phyloP scores from a whole-genome alignment of 37 sponge, comb jelly and placozoan species.

The Bolinopsis microptera region DNA sequence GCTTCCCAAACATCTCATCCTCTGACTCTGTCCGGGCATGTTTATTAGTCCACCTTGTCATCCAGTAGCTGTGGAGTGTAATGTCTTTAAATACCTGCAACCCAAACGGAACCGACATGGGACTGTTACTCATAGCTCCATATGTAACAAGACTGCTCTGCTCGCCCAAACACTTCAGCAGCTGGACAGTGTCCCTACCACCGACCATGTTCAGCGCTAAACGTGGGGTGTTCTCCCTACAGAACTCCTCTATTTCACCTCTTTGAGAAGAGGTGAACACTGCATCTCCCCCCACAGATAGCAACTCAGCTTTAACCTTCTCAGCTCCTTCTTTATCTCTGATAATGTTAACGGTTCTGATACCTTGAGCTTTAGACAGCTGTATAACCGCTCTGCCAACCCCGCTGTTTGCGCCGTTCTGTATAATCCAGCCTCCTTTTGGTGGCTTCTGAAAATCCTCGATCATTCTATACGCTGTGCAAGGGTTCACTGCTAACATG shows the following conservation, averaged over 20 bases:
- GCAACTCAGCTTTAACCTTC: not conserved
- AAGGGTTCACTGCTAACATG: slow-evolving; percentile 81
- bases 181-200: not conserved
- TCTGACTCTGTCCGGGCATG: not conserved
- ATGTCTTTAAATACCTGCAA: slow-evolving; percentile 32
- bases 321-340: slow-evolving; percentile 74
- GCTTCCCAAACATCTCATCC: not conserved
- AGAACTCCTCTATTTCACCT: not conserved
- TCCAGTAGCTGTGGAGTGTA: slow-evolving; percentile 30
- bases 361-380: slow-evolving; percentile 74
- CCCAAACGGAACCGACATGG: slow-evolving; percentile 31
- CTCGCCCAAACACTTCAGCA: slow-evolving; percentile 22
- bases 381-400: slow-evolving; percentile 91
- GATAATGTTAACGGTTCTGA: slow-evolving; percentile 84
- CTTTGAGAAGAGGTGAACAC: slow-evolving; percentile 30
- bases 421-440: slow-evolving; percentile 80
- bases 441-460: slow-evolving; percentile 79
- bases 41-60: slow-evolving; percentile 2
- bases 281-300: not conserved
- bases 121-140: slow-evolving; percentile 52
- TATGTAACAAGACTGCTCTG: not conserved
- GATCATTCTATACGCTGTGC: slow-evolving; percentile 93
- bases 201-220: slow-evolving; percentile 40
- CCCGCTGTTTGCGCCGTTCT: slow-evolving; percentile 94
- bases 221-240: slow-evolving; percentile 17